Base-by-base conservation (phyloP, 2,113 vertebrate species). In the Chaenocephalus aceratus region DNA sequence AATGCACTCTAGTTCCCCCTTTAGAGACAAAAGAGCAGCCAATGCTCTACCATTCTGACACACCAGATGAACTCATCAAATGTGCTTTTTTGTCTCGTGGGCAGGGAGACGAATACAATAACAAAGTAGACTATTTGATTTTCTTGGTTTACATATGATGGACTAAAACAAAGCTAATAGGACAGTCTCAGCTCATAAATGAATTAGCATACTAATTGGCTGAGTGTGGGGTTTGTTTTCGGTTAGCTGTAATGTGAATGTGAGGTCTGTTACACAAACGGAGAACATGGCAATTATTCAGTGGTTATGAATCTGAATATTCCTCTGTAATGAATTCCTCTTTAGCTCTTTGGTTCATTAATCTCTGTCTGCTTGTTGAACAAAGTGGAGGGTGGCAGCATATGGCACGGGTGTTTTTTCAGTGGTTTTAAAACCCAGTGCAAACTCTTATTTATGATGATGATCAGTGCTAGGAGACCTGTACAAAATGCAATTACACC, bases 341-440 rank as follows among this genome's bases (percentile, higher is more conserved):
- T 83, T 49, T 21, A 72, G 70, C 63, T 62, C 77, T 83, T 77
- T 70, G 82, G 52, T 83, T 88, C 86, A 85, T 92, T 89, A 88
- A 85, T 90, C 86, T 85, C 66, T 65, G 75, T 87, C 84, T 87
- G 86, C 86, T 89, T 87, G 69, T 88, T 86, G 66, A 77, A 76
- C 86, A 78, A 72, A 92, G 83, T 78, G n/a, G 46, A 56, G 26
- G 70, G 77, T 51, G 73, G 72, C 77, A 52, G 80, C 69, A 53
- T 84, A 68, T 65, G 77, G 79, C 18, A 2, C 36, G 3, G 30
- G 48, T 45, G 44, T 86, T 66, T 68, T 86, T 60, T 46, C 53
- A 77, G 73, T 70, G 53, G 80, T 82, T 85, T 67, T 58, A 71
- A 88, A 61, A 63, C 69, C 48, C 30, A 46, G 57, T 15, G 70